Evolutionary conservation across 2,888 invertebrate genomes (phyloP).

Genomic region (Pycnomerus fuliginosus): DNA sequence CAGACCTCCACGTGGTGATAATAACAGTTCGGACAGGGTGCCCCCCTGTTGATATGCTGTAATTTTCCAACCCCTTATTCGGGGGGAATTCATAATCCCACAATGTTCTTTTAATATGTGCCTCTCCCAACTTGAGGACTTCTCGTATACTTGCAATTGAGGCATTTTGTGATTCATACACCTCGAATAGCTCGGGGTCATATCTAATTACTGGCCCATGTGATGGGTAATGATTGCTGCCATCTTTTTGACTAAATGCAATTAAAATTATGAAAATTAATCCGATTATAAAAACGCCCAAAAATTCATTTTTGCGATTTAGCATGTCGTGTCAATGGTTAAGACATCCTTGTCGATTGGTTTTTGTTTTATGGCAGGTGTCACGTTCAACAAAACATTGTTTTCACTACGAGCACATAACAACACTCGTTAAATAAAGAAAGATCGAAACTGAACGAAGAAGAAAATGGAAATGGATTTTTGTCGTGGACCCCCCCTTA

Average conservation of each 20-base stretch:
- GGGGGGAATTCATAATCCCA: slow-evolving; percentile 62
- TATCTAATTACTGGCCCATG: slow-evolving; percentile 3
- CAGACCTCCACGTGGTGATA: slow-evolving; percentile 87
- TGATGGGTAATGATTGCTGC: slow-evolving; percentile 11
- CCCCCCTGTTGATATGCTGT: slow-evolving; percentile 69
- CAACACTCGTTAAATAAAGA: no score
- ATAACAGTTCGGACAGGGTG: slow-evolving; percentile 74
- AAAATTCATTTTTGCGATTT: slow-evolving; percentile 37
- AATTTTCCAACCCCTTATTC: slow-evolving; percentile 64
- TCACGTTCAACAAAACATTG: no score
- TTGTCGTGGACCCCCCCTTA: no score
- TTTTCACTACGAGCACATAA: no score
- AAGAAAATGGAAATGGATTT: no score
- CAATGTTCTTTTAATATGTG: slow-evolving; percentile 59
- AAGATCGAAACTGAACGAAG: no score
- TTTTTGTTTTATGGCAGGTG: no score
- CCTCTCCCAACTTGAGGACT: slow-evolving; percentile 59
- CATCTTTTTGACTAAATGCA: slow-evolving; percentile 34
- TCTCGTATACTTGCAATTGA: slow-evolving; percentile 53
- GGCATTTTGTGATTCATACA: slow-evolving; percentile 3
- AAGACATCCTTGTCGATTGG: no score
- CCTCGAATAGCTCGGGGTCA: slow-evolving; percentile 4
- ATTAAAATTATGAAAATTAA: slow-evolving; percentile 36
- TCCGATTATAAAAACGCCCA: slow-evolving; percentile 32
- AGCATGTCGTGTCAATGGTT: no score